A percentile compares a stretch with the other conserved stretches of the same genome.
phyloP scores from a whole-genome alignment of 2,113 vertebrate species.

The Todiramphus chloris region DNA sequence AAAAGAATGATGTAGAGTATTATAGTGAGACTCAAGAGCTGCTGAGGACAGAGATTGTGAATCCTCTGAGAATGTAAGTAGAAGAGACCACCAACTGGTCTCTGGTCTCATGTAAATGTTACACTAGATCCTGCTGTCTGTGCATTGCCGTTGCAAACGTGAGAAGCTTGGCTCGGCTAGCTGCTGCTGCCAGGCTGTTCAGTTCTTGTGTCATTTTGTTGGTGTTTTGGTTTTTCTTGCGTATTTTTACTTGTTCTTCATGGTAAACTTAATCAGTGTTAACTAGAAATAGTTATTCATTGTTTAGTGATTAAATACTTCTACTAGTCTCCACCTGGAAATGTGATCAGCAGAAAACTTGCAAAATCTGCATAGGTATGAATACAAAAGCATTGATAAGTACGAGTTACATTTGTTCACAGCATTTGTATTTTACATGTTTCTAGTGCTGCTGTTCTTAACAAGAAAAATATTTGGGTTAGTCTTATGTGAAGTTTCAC shows the following conservation, averaged over 20 bases:
- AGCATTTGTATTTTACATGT: not conserved
- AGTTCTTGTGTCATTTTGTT: not conserved
- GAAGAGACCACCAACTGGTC: not conserved
- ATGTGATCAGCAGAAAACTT: not conserved
- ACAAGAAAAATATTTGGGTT: not conserved
- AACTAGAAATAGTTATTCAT: not conserved
- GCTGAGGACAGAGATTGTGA: conserved; percentile 95
- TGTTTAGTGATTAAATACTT: not conserved
- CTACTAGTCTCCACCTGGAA: not conserved
- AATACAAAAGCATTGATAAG: not conserved
- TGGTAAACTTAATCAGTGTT: not conserved
- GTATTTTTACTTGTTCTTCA: not conserved
- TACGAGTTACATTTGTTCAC: not conserved
- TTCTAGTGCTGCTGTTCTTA: not conserved
- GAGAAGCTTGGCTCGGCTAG: not conserved
- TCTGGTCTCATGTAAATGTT: not conserved
- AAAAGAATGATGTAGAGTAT: conserved; percentile 95
- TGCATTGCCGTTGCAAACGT: not conserved
- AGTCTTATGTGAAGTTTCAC: not conserved
- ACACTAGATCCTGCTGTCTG: not conserved
- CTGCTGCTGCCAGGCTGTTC: not conserved
- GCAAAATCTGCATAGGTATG: not conserved
- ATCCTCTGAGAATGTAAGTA: conserved; percentile 96
- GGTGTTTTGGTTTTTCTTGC: not conserved
- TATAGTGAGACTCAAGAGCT: conserved; percentile 97